Evolutionary conservation across 2,113 vertebrate genomes (phyloP), one percentile per base, ranked within the genome.

Genomic region (Antidorcas marsupialis): DNA sequence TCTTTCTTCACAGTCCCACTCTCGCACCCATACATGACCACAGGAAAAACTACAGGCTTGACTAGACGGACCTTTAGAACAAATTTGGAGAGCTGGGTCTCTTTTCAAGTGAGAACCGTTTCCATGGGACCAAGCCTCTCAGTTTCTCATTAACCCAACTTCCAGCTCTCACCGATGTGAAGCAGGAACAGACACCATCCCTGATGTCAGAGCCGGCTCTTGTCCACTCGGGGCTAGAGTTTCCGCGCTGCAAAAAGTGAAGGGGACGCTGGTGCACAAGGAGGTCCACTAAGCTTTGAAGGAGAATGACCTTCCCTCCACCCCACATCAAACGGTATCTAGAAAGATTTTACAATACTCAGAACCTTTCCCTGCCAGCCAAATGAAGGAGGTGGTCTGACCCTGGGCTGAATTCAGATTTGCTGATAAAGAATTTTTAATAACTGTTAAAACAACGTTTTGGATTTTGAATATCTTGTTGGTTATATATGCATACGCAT

Each of bases 101-200:
- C 82, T 87, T 96, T 89, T 88, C 59, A 57, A 43, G 60, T 1
- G 1, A 97, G 96, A 96, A 74, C 87, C 85, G 57, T 79, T 94
- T 52, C 30, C 39, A 59, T 2, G 81, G 64, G 2, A 1, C 60
- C 53, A n/a, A 71, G n/a, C 43, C 62, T 28, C 76, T 88, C 96
- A 47, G 11, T 12, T 19, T 74, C 78, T 94, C 86, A 84, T 89
- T 94, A 55, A 59, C 5, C 87, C 3, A 10, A 0, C 6, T 6
- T 59, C 79, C 94, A 97, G 82, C 36, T 97, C 91, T 90, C 14
- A 27, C 59, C 17, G 47, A 97, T 43, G 57, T 57, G 62, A 81
- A 86, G 47, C 53, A 79, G 57, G 33, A 2, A 0, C 76, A 55
- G 79, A 88, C 28, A 89, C 47, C 59, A 74, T 45, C 90, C 91